phyloP scores from a whole-genome alignment of 2,888 invertebrate genomes.

The Agrilus biguttatus region DNA sequence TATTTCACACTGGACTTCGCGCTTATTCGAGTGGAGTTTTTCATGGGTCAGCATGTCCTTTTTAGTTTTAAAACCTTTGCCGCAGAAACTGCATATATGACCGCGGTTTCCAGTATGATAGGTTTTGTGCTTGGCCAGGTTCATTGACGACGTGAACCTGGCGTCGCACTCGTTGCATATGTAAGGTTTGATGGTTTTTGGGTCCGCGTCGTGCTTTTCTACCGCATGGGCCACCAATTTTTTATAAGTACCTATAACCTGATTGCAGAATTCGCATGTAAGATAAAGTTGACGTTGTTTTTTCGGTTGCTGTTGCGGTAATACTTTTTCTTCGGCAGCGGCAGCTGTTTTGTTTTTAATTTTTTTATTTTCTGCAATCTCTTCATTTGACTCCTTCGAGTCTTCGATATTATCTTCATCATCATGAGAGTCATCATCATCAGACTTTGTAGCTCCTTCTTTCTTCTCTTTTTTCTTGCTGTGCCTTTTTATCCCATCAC shows the following conservation, averaged over 20 bases:
- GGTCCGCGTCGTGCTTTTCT: slow-evolving; percentile 14
- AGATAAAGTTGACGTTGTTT: slow-evolving; percentile 2
- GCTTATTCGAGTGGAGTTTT: slow-evolving; percentile 17
- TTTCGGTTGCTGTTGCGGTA: too few species aligned
- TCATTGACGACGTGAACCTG: slow-evolving; percentile 17
- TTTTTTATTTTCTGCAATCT: too few species aligned
- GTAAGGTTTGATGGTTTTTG: slow-evolving; percentile 18
- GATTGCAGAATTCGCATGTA: slow-evolving; percentile 18
- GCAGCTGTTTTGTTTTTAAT: too few species aligned
- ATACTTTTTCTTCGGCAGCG: too few species aligned
- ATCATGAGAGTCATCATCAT: too few species aligned
- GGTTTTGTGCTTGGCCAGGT: slow-evolving; percentile 18
- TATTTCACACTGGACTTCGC: slow-evolving; percentile 19
- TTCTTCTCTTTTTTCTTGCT: not conserved
- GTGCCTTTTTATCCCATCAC: slow-evolving; percentile 10
- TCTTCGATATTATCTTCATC: too few species aligned
- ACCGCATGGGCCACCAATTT: slow-evolving; percentile 16
- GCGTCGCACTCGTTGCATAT: slow-evolving; percentile 18
- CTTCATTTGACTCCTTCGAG: too few species aligned
- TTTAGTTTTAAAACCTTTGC: slow-evolving; percentile 28
- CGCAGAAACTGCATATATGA: slow-evolving; percentile 20
- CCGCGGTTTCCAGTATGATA: slow-evolving; percentile 18
- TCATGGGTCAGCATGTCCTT: slow-evolving; percentile 20
- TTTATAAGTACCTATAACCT: slow-evolving; percentile 14
- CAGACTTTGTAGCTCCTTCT: too few species aligned